Percentiles rank a stretch among this genome's conserved stretches.
phyloP scores from a whole-genome alignment of 2,888 invertebrate species.

The Drosophila acutilabella region DNA sequence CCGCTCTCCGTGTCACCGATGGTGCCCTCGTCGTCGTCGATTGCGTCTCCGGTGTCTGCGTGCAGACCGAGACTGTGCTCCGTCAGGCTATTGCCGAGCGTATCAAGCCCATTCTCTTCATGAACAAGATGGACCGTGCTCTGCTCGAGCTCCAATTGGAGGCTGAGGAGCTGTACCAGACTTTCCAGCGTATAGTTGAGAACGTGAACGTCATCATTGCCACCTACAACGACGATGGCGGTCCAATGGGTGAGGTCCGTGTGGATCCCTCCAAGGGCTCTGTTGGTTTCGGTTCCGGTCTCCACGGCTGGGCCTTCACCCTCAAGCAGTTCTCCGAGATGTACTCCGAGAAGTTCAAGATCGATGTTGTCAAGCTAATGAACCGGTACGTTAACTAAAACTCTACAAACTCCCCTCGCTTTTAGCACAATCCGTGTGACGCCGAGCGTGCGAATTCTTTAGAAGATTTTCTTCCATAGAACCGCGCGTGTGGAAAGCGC shows the following conservation, averaged over 20 bases:
- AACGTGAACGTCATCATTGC: constrained; percentile 99
- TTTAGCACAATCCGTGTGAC: constrained; percentile 85
- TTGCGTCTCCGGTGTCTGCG: constrained; percentile 99
- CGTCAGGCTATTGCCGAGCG: constrained; percentile 99
- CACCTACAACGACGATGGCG: constrained; percentile 98
- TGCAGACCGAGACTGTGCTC: constrained; percentile 99
- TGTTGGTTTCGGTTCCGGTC: constrained; percentile 99
- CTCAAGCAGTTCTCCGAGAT: constrained; percentile 99
- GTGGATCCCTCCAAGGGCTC: constrained; percentile 99
- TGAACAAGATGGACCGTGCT: constrained; percentile 99
- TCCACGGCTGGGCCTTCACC: constrained; percentile 99
- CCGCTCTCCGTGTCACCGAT: constrained; percentile 99
- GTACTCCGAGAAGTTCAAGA: constrained; percentile 99
- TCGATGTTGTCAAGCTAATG: constrained; percentile 98
- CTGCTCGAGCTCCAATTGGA: constrained; percentile 98
- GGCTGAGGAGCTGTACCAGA: constrained; percentile 98
- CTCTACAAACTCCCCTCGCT: constrained; percentile 52
- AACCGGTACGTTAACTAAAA: constrained; percentile 87
- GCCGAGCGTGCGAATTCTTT: constrained; percentile 68
- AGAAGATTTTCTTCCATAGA: constrained; percentile 35
- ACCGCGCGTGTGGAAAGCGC: constrained; percentile 77
- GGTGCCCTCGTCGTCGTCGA: constrained; percentile 99
- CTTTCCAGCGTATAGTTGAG: constrained; percentile 99
- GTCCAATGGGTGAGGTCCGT: constrained; percentile 99
- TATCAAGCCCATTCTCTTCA: constrained; percentile 99